A percentile compares a stretch with the other conserved stretches of the same genome.
phyloP scores from a whole-genome alignment of 2,888 invertebrate genomes.

The Cantharis flavilabris region DNA sequence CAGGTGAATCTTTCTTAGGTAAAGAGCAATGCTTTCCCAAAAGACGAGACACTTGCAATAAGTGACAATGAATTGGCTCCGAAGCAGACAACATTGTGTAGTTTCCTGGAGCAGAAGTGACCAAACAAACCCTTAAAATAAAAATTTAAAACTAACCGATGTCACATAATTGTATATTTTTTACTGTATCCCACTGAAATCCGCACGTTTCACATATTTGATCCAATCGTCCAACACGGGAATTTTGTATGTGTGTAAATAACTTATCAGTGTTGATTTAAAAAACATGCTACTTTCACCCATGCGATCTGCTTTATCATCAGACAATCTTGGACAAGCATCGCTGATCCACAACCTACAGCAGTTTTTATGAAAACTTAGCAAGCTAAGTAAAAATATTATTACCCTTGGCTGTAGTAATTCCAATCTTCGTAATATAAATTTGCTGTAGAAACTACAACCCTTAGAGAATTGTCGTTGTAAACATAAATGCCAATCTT shows the following conservation, averaged over 20 bases:
- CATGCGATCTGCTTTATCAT: slow-evolving; percentile 56
- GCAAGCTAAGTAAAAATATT: not conserved
- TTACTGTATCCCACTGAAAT: slow-evolving; percentile 82
- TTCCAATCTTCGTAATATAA: slow-evolving; percentile 91
- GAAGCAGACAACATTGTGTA: slow-evolving; percentile 52
- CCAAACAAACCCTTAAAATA: slow-evolving; percentile 74
- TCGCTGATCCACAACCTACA: slow-evolving; percentile 89
- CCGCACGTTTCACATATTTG: slow-evolving; percentile 72
- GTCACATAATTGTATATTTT: not conserved
- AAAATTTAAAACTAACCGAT: not conserved
- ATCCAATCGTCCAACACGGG: slow-evolving; percentile 74
- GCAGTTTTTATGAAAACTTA: slow-evolving; percentile 13
- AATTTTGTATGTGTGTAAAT: slow-evolving; percentile 75
- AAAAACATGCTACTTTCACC: slow-evolving; percentile 88
- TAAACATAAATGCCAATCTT: slow-evolving; percentile 90
- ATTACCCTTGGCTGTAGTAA: slow-evolving; percentile 87
- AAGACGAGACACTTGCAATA: slow-evolving; percentile 64
- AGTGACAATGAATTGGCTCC: slow-evolving; percentile 48
- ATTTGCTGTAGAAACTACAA: slow-evolving; percentile 92
- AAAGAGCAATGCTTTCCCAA: slow-evolving; percentile 68
- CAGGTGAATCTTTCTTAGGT: slow-evolving; percentile 48
- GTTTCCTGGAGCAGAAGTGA: slow-evolving; percentile 85
- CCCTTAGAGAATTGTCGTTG: slow-evolving; percentile 77
- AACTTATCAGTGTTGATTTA: slow-evolving; percentile 75
- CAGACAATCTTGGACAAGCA: slow-evolving; percentile 67